These are phyloP conservation scores for Todus mexicanus DNA, from an alignment of 2,797 vertebrate species.

Conservation along the genomic window DNA sequence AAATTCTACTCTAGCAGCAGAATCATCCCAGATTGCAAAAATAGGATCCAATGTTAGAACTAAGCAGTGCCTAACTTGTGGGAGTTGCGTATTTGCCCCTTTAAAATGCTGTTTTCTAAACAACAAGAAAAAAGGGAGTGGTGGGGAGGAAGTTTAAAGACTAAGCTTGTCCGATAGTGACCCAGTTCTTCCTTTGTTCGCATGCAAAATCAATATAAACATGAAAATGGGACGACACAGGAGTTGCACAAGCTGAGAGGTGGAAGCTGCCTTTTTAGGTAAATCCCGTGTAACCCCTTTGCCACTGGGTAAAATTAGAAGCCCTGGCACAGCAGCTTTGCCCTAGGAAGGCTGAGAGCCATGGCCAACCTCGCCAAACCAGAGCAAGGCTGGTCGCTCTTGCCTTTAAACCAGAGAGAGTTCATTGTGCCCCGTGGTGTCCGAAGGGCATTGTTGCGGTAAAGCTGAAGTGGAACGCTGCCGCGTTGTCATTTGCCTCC, in stretches of 20 bases:
- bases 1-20: neutral
- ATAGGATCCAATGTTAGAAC: neutral
- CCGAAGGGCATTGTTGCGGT: neutral
- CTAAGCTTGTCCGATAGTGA: neutral
- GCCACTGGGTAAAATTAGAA: neutral
- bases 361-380: accelerated
- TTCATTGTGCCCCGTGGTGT: accelerated
- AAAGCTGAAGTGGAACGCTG: neutral
- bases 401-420: neutral
- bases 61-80: neutral
- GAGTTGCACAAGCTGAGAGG: neutral
- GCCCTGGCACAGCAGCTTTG: neutral
- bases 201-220: neutral
- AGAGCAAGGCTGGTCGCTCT: neutral
- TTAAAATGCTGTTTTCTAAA: neutral
- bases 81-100: neutral
- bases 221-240: neutral
- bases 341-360: neutral
- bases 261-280: neutral
- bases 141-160: neutral
- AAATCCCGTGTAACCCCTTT: neutral
- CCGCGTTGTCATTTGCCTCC: neutral
- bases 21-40: neutral
- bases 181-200: neutral
- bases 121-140: neutral